These are phyloP conservation scores for Lithophane socia DNA, from an alignment of 2,888 invertebrate genomes.

Conservation along the genomic window DNA sequence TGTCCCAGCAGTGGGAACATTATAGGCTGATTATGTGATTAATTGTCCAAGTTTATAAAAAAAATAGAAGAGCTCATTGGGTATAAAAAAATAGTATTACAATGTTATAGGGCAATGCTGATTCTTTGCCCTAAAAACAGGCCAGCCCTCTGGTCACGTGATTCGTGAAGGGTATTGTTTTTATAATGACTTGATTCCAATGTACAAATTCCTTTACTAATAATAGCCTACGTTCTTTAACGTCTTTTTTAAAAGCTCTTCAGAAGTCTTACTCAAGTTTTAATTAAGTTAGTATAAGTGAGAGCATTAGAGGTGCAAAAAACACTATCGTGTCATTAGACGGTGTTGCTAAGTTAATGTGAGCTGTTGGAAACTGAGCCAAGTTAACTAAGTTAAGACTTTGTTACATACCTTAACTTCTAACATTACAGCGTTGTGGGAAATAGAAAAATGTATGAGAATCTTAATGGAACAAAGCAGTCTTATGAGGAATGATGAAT, in stretches of 20 bases:
- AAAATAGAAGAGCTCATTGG: too few species aligned
- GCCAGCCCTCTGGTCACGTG: neutral
- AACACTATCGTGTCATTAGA: constrained; percentile 29
- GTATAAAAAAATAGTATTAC: too few species aligned
- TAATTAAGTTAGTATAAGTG: constrained; percentile 16
- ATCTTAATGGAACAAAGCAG: neutral
- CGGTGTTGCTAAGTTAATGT: constrained; percentile 14
- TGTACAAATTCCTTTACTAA: neutral
- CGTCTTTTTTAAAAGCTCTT: constrained; percentile 3
- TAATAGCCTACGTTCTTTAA: neutral
- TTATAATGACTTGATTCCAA: neutral
- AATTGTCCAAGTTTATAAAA: too few species aligned
- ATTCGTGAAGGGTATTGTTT: neutral
- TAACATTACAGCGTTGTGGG: neutral
- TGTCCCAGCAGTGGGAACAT: too few species aligned
- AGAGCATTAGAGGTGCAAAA: constrained; percentile 26
- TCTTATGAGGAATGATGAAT: neutral
- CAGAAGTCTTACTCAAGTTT: constrained; percentile 15
- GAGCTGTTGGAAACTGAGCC: constrained; percentile 32
- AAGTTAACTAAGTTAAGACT: constrained; percentile 47
- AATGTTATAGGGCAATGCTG: too few species aligned
- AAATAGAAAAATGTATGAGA: neutral
- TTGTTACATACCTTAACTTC: constrained; percentile 30
- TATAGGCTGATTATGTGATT: too few species aligned
- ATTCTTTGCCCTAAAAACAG: neutral